Evolutionary conservation across 2,113 vertebrate genomes (phyloP).

Genomic region (Cottus gobio): DNA sequence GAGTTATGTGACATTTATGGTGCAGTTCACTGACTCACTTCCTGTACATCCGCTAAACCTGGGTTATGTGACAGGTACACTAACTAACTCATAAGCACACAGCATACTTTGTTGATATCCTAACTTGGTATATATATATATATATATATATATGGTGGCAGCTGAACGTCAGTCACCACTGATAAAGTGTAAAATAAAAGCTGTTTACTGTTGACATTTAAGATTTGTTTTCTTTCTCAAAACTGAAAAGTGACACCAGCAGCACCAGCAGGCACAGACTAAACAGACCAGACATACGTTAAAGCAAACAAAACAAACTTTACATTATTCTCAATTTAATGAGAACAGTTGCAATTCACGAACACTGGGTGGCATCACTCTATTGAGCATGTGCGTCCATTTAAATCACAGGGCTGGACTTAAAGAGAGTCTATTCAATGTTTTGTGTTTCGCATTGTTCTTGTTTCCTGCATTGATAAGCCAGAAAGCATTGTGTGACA

Average conservation of each 20-base stretch:
- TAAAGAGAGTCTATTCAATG: neutral
- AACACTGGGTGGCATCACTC: slow-evolving; percentile 68
- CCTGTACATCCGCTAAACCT: neutral
- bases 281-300: neutral
- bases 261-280: neutral
- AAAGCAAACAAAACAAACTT: neutral
- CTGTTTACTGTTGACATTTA: neutral
- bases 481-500: neutral
- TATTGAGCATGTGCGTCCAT: neutral
- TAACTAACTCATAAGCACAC: slow-evolving; percentile 10
- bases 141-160: too few species aligned
- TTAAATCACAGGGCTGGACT: slow-evolving; percentile 15
- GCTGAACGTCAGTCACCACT: neutral
- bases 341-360: slow-evolving; percentile 9
- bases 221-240: neutral
- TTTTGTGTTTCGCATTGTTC: neutral
- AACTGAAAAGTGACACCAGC: neutral
- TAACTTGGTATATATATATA: neutral
- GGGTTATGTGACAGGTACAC: neutral
- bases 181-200: neutral
- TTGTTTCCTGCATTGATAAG: neutral
- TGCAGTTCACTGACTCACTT: neutral
- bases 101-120: neutral
- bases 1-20: neutral
- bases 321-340: neutral